These are phyloP conservation scores for Caenorhabditis sp. DNA, from an alignment of 2,888 invertebrate species.

Conservation along the genomic window DNA sequence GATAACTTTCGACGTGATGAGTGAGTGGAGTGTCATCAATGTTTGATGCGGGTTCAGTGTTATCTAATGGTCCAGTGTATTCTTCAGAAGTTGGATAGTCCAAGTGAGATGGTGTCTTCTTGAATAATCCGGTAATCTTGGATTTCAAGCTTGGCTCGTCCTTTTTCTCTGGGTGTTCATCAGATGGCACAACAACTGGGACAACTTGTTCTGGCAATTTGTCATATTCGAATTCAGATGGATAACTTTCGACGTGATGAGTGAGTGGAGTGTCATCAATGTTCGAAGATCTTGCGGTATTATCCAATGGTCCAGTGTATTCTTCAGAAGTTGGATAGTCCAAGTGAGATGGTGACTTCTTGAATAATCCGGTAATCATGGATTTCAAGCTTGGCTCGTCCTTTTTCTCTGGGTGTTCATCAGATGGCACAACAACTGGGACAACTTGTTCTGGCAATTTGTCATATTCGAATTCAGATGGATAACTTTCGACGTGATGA, in stretches of 20 bases:
- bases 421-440: background rate
- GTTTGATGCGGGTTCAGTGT: conserved; percentile 14
- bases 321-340: conserved; percentile 36
- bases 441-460: conserved; percentile 10
- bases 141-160: conserved; percentile 2
- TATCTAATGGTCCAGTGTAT: conserved; percentile 33
- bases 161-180: conserved; percentile 6
- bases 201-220: conserved; percentile 1
- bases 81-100: conserved; percentile 50
- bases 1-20: too few species aligned
- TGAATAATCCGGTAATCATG: conserved; percentile 46
- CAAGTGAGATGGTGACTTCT: conserved; percentile 31
- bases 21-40: background rate
- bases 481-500: conserved; percentile 35
- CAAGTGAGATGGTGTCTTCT: conserved; percentile 42
- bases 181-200: background rate
- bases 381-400: background rate
- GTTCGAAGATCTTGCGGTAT: conserved; percentile 13
- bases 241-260: too few species aligned
- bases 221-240: background rate
- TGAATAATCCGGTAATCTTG: conserved; percentile 34
- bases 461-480: background rate
- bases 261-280: conserved; percentile 4
- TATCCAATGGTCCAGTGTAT: conserved; percentile 8
- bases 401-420: background rate